These are phyloP conservation scores for Nematolebias whitei DNA, from an alignment of 2,113 vertebrate genomes.

Conservation along the genomic window DNA sequence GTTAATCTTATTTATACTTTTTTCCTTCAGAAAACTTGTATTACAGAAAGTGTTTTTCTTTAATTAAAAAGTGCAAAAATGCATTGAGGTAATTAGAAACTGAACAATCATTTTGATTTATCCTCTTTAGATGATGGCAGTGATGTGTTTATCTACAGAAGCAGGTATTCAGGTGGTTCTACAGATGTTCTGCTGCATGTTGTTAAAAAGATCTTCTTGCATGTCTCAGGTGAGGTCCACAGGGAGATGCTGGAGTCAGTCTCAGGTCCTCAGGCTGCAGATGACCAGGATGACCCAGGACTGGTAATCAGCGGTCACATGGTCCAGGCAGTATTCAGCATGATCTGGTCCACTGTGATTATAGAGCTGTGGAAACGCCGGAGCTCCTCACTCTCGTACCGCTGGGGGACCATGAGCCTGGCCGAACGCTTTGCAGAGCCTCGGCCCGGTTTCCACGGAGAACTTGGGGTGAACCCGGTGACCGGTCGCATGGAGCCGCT, in stretches of 20 bases:
- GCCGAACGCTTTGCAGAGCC: conserved; percentile 80
- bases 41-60: no score
- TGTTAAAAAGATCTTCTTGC: neutral
- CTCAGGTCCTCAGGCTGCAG: conserved; percentile 4
- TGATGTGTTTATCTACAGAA: no score
- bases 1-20: no score
- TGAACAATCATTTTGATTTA: no score
- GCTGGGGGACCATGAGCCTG: conserved; percentile 79
- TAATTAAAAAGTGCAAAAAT: no score
- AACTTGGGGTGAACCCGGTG: conserved; percentile 77
- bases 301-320: conserved; percentile 72
- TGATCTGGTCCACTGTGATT: conserved; percentile 83
- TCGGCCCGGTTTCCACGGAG: conserved; percentile 77
- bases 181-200: neutral
- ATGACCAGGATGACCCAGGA: conserved; percentile 28
- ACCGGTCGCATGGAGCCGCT: conserved; percentile 79
- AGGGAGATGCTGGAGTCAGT: conserved; percentile 53
- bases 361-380: conserved; percentile 85
- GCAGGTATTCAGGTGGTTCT: no score
- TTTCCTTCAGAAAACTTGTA: no score
- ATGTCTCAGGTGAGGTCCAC: conserved; percentile 48
- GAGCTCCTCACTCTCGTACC: conserved; percentile 76
- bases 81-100: no score
- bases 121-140: no score
- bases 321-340: conserved; percentile 82